Evolutionary conservation across 2,113 vertebrate genomes (phyloP).

Genomic region (Fulmarus glacialis): DNA sequence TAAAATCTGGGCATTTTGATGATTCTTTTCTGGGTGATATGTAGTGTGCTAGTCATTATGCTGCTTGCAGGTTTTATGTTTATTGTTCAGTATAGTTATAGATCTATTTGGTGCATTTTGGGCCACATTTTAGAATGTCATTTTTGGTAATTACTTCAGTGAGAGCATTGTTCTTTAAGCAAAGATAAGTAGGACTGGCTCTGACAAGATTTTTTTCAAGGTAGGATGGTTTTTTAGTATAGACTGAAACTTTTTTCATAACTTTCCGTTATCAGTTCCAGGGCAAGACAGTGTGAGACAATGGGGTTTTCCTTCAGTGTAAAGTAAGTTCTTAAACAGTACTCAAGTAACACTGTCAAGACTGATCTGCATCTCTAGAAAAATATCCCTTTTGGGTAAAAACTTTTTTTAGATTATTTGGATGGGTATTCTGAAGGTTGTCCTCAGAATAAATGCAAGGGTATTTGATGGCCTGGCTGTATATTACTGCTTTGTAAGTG

Average conservation of each 20-base stretch:
- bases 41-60: background rate
- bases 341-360: background rate
- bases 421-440: background rate
- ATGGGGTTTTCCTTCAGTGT: background rate
- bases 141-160: background rate
- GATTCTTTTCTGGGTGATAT: background rate
- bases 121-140: background rate
- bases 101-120: background rate
- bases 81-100: background rate
- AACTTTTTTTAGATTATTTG: background rate
- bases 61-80: background rate
- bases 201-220: background rate
- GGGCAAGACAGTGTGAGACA: background rate
- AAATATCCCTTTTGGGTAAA: background rate
- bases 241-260: background rate
- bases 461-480: background rate
- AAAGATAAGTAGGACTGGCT: background rate
- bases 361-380: background rate
- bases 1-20: background rate
- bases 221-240: background rate
- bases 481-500: background rate
- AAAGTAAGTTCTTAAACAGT: background rate
- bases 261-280: background rate
- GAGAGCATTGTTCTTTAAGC: background rate
- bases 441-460: background rate